These are phyloP conservation scores for Crossocerus cetratus DNA, from an alignment of 2,888 invertebrate genomes.

Conservation along the genomic window DNA sequence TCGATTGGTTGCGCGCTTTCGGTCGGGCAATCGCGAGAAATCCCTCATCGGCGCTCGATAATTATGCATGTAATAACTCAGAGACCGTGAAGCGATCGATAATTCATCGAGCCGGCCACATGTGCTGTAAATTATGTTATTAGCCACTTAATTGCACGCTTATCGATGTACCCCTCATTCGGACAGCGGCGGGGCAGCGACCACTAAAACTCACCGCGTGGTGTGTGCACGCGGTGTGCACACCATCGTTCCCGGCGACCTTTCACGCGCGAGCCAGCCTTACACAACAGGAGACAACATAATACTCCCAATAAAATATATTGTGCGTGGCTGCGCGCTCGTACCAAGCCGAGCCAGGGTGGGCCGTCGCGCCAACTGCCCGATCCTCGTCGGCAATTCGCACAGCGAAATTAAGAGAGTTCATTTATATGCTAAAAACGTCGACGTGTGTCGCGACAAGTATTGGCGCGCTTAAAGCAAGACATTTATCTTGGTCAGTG, in stretches of 20 bases:
- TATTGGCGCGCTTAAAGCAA: background rate
- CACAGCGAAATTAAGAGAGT: background rate
- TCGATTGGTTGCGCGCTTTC: slow-evolving; percentile 33
- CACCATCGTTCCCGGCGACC: slow-evolving; percentile 11
- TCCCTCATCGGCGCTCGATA: slow-evolving; percentile 52
- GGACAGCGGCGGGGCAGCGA: slow-evolving; percentile 2
- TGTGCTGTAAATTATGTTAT: slow-evolving; percentile 64
- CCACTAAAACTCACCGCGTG: slow-evolving; percentile 25
- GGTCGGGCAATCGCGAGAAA: slow-evolving; percentile 35
- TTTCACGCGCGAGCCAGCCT: slow-evolving; percentile 14
- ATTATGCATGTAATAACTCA: slow-evolving; percentile 64
- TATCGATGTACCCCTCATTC: slow-evolving; percentile 47
- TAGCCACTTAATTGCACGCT: slow-evolving; percentile 62
- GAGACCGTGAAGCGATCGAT: slow-evolving; percentile 54
- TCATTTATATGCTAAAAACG: slow-evolving; percentile 1
- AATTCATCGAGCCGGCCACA: slow-evolving; percentile 56
- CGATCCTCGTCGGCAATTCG: background rate
- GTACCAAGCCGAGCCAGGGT: background rate
- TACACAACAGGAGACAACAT: background rate
- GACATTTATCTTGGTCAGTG: background rate
- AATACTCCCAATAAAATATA: slow-evolving; percentile 14
- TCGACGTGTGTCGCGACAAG: background rate
- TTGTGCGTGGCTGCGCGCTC: background rate
- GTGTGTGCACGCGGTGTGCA: background rate
- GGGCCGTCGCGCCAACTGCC: background rate